Percentiles rank a stretch among this genome's conserved stretches.
phyloP scores from a whole-genome alignment of 2,113 vertebrate species.

The Cygnus atratus region DNA sequence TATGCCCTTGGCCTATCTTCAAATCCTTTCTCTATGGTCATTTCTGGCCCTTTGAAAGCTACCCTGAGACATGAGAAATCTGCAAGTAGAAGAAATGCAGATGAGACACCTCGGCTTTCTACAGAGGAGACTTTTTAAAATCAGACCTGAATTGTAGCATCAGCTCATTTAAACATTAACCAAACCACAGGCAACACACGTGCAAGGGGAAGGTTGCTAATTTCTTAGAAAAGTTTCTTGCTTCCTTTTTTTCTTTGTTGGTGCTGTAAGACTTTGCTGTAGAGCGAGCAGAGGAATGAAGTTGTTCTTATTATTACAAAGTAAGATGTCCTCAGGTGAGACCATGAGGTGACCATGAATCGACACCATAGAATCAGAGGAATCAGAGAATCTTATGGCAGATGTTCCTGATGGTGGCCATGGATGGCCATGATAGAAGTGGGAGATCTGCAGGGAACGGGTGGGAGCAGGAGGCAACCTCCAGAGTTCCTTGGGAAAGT shows the following conservation, averaged over 20 bases:
- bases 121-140: background rate
- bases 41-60: background rate
- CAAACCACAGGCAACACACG: background rate
- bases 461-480: background rate
- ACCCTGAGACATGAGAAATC: background rate
- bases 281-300: accelerated
- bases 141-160: background rate
- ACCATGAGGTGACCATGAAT: background rate
- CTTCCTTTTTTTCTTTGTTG: background rate
- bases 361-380: too few species aligned
- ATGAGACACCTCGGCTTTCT: background rate
- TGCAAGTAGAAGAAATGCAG: background rate
- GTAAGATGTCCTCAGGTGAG: background rate
- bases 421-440: background rate
- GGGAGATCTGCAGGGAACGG: background rate
- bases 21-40: background rate
- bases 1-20: background rate
- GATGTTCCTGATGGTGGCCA: background rate
- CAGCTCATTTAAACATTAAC: background rate
- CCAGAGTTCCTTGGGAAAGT: background rate
- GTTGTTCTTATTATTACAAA: background rate
- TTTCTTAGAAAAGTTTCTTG: background rate
- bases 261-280: background rate
- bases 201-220: background rate
- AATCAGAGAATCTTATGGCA: background rate